Base-by-base conservation (phyloP, 2,113 vertebrate genomes). In the Gadus chalcogrammus region DNA sequence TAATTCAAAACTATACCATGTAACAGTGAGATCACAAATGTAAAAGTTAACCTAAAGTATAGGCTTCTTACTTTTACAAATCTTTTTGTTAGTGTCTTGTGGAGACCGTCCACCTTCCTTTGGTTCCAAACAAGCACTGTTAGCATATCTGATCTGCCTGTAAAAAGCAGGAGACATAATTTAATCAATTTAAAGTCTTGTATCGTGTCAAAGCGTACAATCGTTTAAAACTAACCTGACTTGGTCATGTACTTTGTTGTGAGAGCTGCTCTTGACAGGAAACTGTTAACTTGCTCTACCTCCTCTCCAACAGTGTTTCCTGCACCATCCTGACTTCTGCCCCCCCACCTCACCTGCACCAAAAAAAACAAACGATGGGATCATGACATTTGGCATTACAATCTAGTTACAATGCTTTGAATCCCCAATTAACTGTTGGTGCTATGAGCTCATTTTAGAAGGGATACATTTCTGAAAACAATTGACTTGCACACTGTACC, bases 211-310 rank as follows among this genome's bases (percentile, higher is more conserved):
- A 53, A 53, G 48, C 48, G 15, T 53, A 53, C 20, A 20, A 20
- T 53, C 15, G 7, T 53, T 53, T 64, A 55, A 24, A 68, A 68
- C 66, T 52, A 68, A 68, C 66, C 66, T 68, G 66, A 68, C 66
- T 68, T 68, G 66, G 66, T 68, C 42, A 68, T 68, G 66, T 68
- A 68, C 13, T 68, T 68, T 68, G 66, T 68, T 27, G 66, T 68
- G 27, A 68, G 31, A 68, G 66, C 66, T 68, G 66, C 42, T 24
- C 66, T 68, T 52, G 66, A 42, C 16, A 68, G 42, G 42, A 58
- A 52, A 55, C 20, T 20, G 20, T 20, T 20, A 20, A 20, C 20
- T 20, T 20, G 20, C 20, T 20, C 20, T n/a, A n/a, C n/a, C n/a
- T n/a, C n/a, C n/a, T n/a, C n/a, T n/a, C n/a, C n/a, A n/a, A n/a